Conservation (phyloP, 2,113 vertebrate genomes). For the Etheostoma spectabile region DNA sequence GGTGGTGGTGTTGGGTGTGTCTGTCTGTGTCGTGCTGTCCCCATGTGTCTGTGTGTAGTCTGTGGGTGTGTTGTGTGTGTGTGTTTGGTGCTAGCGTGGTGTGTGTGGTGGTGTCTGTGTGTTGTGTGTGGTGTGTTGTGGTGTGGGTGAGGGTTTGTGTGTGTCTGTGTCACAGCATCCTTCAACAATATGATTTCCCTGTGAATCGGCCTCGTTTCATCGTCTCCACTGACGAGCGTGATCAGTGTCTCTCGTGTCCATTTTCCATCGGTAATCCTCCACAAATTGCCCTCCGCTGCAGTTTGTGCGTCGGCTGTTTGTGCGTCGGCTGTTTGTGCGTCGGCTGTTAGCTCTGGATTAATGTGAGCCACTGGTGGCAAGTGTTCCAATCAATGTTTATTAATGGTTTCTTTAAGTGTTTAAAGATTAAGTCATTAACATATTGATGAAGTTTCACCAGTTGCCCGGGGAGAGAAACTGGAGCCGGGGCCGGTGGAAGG, state of each 20-base stretch:
- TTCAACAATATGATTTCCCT: no score
- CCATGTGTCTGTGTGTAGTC: no score
- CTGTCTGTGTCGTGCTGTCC: no score
- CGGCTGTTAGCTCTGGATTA: slow-evolving; percentile 94
- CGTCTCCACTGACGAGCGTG: slow-evolving; percentile 14
- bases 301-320: slow-evolving; percentile 91
- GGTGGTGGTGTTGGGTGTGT: no score
- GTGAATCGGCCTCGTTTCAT: slow-evolving; percentile 31
- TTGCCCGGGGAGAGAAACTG: slow-evolving; percentile 89
- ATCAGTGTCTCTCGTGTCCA: slow-evolving; percentile 48
- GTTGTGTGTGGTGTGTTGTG: no score
- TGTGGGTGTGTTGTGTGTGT: no score
- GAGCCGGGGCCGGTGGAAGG: slow-evolving; percentile 89
- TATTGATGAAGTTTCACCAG: slow-evolving; percentile 95
- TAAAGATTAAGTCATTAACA: slow-evolving; percentile 99
- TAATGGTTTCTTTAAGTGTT: slow-evolving; percentile 94
- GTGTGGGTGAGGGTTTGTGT: no score
- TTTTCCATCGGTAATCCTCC: slow-evolving; percentile 57
- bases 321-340: slow-evolving; percentile 92
- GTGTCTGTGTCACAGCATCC: no score
- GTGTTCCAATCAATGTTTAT: slow-evolving; percentile 92
- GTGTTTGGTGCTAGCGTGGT: no score
- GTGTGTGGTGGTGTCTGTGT: no score
- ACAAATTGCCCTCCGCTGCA: slow-evolving; percentile 67
- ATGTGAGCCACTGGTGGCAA: slow-evolving; percentile 87